These are phyloP conservation scores for Saccopteryx leptura DNA, from an alignment of 2,113 vertebrate genomes.

Conservation along the genomic window DNA sequence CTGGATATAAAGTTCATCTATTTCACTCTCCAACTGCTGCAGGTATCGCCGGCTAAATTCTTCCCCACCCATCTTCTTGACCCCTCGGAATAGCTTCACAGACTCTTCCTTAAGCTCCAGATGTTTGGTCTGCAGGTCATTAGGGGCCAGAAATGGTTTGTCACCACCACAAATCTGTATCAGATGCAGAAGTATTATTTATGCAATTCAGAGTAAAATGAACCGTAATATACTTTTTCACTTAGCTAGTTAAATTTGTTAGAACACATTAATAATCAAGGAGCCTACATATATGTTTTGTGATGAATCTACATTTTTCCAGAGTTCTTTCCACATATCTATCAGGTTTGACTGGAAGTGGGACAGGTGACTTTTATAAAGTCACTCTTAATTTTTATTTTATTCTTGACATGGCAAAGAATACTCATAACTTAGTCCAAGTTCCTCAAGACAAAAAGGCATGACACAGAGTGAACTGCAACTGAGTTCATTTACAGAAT, in stretches of 20 bases:
- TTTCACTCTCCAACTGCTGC: constrained; percentile 96
- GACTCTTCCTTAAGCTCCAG: constrained; percentile 93
- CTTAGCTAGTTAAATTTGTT: constrained; percentile 26
- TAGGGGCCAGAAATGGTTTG: constrained; percentile 96
- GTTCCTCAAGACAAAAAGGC: constrained; percentile 30
- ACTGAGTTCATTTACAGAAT: constrained; percentile 42
- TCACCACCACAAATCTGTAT: constrained; percentile 96
- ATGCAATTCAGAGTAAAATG: not conserved
- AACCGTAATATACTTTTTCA: not conserved
- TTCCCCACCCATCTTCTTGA: constrained; percentile 99
- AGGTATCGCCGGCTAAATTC: constrained; percentile 99
- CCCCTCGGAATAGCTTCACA: constrained; percentile 94
- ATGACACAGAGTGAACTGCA: constrained; percentile 6
- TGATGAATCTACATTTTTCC: not conserved
- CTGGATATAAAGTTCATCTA: constrained; percentile 98
- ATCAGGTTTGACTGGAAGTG: not conserved
- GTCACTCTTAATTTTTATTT: constrained; percentile 18
- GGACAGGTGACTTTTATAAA: not conserved
- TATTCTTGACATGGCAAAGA: constrained; percentile 25
- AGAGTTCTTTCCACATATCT: not conserved
- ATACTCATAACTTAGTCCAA: constrained; percentile 32
- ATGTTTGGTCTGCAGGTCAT: constrained; percentile 95
- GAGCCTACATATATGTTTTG: not conserved
- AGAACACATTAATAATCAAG: constrained; percentile 4
- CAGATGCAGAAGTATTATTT: constrained; percentile 17